Percentiles rank a stretch among this genome's conserved stretches.
Conservation (phyloP, 2,797 vertebrate species). For the Poeciliopsis paucimaculata region DNA sequence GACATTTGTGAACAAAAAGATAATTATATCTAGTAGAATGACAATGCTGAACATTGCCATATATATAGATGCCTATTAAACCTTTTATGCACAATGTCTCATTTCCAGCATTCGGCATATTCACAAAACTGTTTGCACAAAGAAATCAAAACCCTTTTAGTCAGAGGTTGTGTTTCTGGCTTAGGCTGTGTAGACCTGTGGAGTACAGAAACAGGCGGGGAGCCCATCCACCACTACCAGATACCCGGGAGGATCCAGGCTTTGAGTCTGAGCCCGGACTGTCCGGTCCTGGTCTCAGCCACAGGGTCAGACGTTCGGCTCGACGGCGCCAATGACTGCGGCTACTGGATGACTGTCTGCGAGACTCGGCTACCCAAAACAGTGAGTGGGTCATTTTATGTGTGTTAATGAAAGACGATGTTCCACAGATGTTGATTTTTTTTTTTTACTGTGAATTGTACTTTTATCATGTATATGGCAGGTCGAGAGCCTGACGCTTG, state of each 20-base stretch:
- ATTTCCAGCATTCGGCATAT: background rate
- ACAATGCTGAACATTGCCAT: background rate
- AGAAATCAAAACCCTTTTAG: background rate
- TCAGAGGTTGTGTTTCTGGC: background rate
- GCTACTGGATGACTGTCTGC: constrained; percentile 85
- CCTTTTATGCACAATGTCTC: background rate
- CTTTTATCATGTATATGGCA: constrained; percentile 13
- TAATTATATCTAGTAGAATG: background rate
- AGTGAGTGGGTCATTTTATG: constrained; percentile 76
- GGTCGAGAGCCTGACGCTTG: constrained; percentile 62
- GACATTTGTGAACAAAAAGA: background rate
- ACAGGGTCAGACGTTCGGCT: constrained; percentile 84
- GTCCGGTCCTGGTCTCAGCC: constrained; percentile 81
- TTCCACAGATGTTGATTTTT: background rate
- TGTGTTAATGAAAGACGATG: background rate
- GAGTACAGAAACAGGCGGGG: constrained; percentile 86
- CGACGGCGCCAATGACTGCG: constrained; percentile 82
- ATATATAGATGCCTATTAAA: background rate
- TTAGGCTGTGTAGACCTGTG: constrained; percentile 90
- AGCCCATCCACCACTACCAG: constrained; percentile 89
- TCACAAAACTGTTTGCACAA: background rate
- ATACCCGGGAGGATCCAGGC: constrained; percentile 83
- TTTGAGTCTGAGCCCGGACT: constrained; percentile 83
- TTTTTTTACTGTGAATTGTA: background rate
- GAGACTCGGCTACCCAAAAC: constrained; percentile 85